A percentile compares a stretch with the other conserved stretches of the same genome.
These are phyloP conservation scores for Geopemphigus sp. DNA, from an alignment of 1,140 invertebrate genomes.

Conservation along the genomic window DNA sequence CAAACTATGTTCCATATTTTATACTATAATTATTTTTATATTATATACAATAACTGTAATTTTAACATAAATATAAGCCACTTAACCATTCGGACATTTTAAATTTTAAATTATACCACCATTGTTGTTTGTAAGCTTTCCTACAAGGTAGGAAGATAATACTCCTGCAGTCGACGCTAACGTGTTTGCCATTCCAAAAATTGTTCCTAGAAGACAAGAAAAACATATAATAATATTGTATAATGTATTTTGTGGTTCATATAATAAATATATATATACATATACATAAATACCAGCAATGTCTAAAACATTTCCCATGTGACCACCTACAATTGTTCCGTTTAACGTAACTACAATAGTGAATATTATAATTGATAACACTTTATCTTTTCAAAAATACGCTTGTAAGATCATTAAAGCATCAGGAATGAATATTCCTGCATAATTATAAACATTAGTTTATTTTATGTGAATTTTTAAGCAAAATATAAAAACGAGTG, in stretches of 20 bases:
- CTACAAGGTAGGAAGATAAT: slow-evolving; percentile 81
- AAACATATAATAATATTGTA: not conserved
- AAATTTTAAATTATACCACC: too few species aligned
- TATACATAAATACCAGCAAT: slow-evolving; percentile 86
- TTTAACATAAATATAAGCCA: too few species aligned
- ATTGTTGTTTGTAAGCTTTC: slow-evolving; percentile 71
- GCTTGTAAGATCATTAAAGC: slow-evolving; percentile 66
- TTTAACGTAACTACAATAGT: slow-evolving; percentile 76
- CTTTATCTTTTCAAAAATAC: slow-evolving; percentile 67
- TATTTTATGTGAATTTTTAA: too few species aligned
- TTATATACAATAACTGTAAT: too few species aligned
- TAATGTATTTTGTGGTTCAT: not conserved
- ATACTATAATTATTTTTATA: too few species aligned
- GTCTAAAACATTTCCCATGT: slow-evolving; percentile 82
- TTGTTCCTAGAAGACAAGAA: slow-evolving; percentile 59
- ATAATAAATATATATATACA: too few species aligned
- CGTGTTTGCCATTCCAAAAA: slow-evolving; percentile 88
- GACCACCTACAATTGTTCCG: slow-evolving; percentile 83
- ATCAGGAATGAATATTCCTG: slow-evolving; percentile 49
- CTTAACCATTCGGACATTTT: too few species aligned
- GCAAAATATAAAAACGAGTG: too few species aligned
- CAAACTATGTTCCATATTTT: too few species aligned
- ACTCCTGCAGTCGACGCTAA: slow-evolving; percentile 85
- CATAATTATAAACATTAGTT: too few species aligned
- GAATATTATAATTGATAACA: slow-evolving; percentile 71